Evolutionary conservation across 2,797 vertebrate species (phyloP).

Genomic region (Amblyopsis hoosieri): DNA sequence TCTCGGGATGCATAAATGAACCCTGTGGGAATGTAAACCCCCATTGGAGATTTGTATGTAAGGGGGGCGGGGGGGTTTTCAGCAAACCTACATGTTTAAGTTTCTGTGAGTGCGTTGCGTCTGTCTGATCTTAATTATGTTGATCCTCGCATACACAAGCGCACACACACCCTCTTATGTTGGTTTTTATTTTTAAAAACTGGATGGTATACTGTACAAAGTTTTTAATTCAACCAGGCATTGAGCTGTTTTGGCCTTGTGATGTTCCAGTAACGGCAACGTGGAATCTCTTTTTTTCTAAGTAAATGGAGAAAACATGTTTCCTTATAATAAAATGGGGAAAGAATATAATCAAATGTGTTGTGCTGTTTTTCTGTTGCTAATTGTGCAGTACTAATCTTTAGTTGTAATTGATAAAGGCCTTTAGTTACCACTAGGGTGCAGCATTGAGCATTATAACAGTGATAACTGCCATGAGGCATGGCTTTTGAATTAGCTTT

Average conservation of each 20-base stretch:
- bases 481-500: background rate
- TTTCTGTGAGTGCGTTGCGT: conserved; percentile 31
- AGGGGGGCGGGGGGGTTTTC: conserved; percentile 11
- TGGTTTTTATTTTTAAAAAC: conserved; percentile 85
- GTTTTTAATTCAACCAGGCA: conserved; percentile 75
- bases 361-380: conserved; percentile 8
- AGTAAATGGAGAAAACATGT: conserved; percentile 72
- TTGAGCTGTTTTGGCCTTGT: conserved; percentile 72
- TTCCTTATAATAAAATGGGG: conserved; percentile 80
- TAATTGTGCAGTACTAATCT: background rate
- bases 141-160: conserved; percentile 46
- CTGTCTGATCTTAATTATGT: conserved; percentile 41
- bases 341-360: conserved; percentile 37
- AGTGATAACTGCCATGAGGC: background rate
- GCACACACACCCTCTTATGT: conserved; percentile 46
- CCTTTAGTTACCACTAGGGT: conserved; percentile 37
- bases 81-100: conserved; percentile 36
- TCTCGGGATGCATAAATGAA: conserved; percentile 8
- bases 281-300: conserved; percentile 68
- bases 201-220: conserved; percentile 82
- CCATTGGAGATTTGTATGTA: conserved; percentile 7
- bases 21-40: conserved; percentile 62
- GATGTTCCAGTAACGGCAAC: conserved; percentile 69
- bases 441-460: conserved; percentile 15
- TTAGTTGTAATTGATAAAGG: background rate